These are phyloP conservation scores for Pyrocephalus nanus DNA, from an alignment of 2,797 vertebrate genomes.

Conservation along the genomic window DNA sequence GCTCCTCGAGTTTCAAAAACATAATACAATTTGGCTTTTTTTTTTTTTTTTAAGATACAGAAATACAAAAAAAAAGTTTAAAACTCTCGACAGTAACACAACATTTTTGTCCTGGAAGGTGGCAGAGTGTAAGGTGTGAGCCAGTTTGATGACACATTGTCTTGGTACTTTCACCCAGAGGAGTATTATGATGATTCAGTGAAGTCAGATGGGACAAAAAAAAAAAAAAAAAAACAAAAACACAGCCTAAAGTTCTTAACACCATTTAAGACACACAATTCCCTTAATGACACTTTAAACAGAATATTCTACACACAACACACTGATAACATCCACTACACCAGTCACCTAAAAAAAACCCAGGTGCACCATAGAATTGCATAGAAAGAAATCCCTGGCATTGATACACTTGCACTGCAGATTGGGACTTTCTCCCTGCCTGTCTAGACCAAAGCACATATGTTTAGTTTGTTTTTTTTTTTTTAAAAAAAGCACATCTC, in stretches of 20 bases:
- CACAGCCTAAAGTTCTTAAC: not conserved
- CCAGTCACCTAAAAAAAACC: not conserved
- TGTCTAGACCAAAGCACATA: constrained; percentile 16
- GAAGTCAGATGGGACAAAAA: not conserved
- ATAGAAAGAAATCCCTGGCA: constrained; percentile 65
- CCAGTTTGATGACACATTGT: not conserved
- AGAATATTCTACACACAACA: not conserved
- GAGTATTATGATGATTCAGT: not conserved
- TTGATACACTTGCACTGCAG: constrained; percentile 3
- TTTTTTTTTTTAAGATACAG: not conserved
- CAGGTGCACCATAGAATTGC: constrained; percentile 54
- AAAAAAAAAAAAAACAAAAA: not conserved
- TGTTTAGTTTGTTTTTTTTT: not conserved
- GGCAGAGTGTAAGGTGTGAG: not conserved
- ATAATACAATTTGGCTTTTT: not conserved
- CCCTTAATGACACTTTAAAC: not conserved
- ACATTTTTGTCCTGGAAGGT: not conserved
- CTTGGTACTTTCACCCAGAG: not conserved
- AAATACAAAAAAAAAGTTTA: not conserved
- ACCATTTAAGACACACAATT: constrained; percentile 6
- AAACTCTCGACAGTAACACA: not conserved
- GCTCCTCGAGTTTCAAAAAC: not conserved
- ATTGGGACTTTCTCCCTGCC: not conserved
- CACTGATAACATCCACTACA: not conserved
- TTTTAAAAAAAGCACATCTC: not conserved